Evolutionary conservation across 2,113 vertebrate species (phyloP).

Genomic region (Catharus minimus): DNA sequence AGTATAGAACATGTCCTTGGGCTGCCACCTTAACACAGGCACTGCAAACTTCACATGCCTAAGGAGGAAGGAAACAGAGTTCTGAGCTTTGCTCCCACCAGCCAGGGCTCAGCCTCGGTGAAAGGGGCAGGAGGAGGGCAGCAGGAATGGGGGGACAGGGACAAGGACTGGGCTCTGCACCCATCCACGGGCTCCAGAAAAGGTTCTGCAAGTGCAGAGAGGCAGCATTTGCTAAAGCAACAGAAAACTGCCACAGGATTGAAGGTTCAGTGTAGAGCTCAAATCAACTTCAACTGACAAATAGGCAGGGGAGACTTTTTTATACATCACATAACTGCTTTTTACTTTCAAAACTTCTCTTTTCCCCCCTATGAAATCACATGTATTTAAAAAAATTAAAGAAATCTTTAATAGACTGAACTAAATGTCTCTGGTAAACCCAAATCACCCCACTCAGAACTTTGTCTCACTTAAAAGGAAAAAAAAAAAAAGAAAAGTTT

Average conservation of each 20-base stretch:
- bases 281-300: neutral
- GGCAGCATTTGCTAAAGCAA: neutral
- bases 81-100: neutral
- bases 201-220: accelerated
- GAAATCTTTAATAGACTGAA: neutral
- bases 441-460: neutral
- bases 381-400: neutral
- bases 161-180: neutral
- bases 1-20: accelerated
- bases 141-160: neutral
- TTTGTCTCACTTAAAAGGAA: conserved; percentile 13
- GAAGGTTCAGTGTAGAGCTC: neutral
- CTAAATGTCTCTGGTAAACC: neutral
- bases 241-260: neutral
- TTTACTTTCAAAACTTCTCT: neutral
- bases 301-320: neutral
- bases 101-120: neutral
- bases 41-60: neutral
- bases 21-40: neutral
- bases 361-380: neutral
- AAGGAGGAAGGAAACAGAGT: accelerated
- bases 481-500: conserved; percentile 10
- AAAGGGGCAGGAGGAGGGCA: neutral
- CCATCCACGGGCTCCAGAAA: neutral
- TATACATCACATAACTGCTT: neutral